Percentiles rank a stretch among this genome's conserved stretches.
phyloP scores from a whole-genome alignment of 2,797 vertebrate genomes.

The Phaenicophaeus curvirostris region DNA sequence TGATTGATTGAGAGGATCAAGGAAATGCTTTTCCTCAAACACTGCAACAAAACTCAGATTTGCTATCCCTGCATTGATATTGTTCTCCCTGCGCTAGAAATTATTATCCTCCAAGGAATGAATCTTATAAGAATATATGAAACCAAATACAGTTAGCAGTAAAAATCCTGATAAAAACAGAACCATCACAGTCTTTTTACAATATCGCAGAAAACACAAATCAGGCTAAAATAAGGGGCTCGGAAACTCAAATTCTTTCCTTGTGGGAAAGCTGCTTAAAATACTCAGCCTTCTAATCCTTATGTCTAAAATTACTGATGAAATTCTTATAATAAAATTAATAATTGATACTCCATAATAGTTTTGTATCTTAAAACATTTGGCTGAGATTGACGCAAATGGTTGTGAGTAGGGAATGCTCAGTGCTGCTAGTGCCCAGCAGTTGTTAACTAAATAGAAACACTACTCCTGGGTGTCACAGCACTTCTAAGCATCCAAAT shows the following conservation, averaged over 20 bases:
- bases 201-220: not conserved
- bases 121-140: not conserved
- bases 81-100: not conserved
- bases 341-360: not conserved
- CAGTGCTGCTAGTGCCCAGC: not conserved
- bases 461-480: not conserved
- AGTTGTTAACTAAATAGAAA: not conserved
- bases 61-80: not conserved
- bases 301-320: not conserved
- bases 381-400: not conserved
- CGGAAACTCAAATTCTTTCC: not conserved
- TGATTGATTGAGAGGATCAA: accelerated
- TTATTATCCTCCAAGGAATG: not conserved
- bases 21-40: not conserved
- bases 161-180: not conserved
- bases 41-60: not conserved
- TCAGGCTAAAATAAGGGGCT: not conserved
- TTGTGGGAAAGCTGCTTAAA: not conserved
- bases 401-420: not conserved
- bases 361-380: not conserved
- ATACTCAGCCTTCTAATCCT: not conserved
- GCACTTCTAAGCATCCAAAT: not conserved
- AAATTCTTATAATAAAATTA: conserved; percentile 6
- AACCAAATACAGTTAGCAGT: not conserved
- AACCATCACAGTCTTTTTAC: not conserved